phyloP scores from a whole-genome alignment of 2,888 invertebrate genomes.

The Tenodera sinensis region DNA sequence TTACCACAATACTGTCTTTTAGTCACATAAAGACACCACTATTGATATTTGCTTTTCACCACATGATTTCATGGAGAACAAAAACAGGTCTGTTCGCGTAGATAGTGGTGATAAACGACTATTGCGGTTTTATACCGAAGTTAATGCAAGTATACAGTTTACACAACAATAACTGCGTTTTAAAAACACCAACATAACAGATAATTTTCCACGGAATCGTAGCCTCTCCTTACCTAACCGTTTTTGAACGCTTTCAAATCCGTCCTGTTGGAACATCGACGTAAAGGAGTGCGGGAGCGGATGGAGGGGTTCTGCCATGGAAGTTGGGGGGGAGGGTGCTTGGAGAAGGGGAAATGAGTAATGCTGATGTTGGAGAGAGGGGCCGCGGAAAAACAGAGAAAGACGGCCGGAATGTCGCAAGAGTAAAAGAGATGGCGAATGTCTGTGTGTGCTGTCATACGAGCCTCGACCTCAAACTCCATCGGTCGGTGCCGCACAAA shows the following conservation, averaged over 20 bases:
- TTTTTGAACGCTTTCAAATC: conserved; percentile 12
- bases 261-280: not conserved
- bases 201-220: not conserved
- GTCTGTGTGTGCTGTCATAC: conserved; percentile 25
- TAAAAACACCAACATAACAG: not conserved
- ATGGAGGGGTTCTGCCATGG: not conserved
- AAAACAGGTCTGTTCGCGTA: not conserved
- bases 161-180: not conserved
- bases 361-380: conserved; percentile 24
- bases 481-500: not conserved
- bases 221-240: conserved; percentile 1
- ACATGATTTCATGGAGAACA: not conserved
- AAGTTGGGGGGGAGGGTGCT: not conserved
- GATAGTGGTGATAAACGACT: not conserved
- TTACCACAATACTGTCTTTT: not conserved
- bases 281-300: not conserved
- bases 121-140: not conserved
- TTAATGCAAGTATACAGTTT: too few species aligned
- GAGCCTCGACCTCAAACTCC: conserved; percentile 25
- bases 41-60: not conserved
- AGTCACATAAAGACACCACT: not conserved
- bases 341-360: not conserved
- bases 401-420: not conserved
- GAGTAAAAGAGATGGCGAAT: conserved; percentile 12
- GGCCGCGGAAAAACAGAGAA: not conserved